These are phyloP conservation scores for Drosophila kohkoa DNA, from an alignment of 1,140 invertebrate genomes.

Conservation along the genomic window DNA sequence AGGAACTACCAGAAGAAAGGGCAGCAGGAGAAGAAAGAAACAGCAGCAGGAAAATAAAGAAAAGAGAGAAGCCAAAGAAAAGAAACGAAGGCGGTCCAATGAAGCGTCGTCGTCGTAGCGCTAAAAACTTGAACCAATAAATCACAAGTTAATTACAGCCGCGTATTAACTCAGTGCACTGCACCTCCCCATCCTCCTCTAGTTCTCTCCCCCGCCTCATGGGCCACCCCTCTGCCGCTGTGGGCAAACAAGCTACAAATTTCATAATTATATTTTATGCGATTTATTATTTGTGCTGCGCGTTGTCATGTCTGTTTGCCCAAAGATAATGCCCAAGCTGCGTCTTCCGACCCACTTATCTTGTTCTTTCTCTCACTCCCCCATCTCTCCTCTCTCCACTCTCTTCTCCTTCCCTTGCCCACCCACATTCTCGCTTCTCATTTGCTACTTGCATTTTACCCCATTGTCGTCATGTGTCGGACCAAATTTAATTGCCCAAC, in stretches of 20 bases:
- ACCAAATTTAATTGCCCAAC: constrained; percentile 73
- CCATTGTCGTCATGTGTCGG: constrained; percentile 67
- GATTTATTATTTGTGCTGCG: constrained; percentile 80
- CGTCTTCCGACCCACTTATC: constrained; percentile 47
- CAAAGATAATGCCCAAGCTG: constrained; percentile 71
- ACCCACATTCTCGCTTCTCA: not conserved
- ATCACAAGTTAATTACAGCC: constrained; percentile 84
- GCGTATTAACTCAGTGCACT: constrained; percentile 79
- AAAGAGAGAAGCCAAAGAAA: constrained; percentile 29
- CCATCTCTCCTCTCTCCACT: not conserved
- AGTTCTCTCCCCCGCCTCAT: not conserved
- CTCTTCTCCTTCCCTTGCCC: not conserved
- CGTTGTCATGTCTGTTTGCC: constrained; percentile 81
- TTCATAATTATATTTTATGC: constrained; percentile 84
- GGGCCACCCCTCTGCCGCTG: constrained; percentile 12
- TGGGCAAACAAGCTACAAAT: constrained; percentile 68
- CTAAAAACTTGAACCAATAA: constrained; percentile 81
- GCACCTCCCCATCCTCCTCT: constrained; percentile 22
- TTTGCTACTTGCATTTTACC: constrained; percentile 31
- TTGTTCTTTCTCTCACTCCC: not conserved
- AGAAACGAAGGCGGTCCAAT: constrained; percentile 54
- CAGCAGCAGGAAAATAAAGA: not conserved
- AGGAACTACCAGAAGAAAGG: constrained; percentile 28
- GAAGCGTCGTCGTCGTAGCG: constrained; percentile 57
- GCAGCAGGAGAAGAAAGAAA: constrained; percentile 17